A percentile compares a stretch with the other conserved stretches of the same genome.
Evolutionary conservation across 2,113 vertebrate genomes (phyloP).

Genomic region (Aplodontia rufa): DNA sequence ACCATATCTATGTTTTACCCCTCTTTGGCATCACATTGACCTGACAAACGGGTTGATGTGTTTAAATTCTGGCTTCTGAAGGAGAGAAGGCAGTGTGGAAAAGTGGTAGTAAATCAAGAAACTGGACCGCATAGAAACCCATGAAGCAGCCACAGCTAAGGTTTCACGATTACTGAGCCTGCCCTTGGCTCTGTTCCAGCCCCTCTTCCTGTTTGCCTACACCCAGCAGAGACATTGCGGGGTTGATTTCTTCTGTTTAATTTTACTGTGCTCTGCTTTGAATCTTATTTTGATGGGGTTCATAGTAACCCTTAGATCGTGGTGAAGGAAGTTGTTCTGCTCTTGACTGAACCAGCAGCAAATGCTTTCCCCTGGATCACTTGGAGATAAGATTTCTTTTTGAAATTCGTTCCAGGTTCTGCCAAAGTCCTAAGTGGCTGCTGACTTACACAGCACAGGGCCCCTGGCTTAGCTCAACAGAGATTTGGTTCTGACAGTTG

Average conservation of each 20-base stretch:
- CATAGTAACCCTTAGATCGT: neutral
- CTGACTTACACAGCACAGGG: neutral
- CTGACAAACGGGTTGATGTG: neutral
- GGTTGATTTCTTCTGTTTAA: neutral
- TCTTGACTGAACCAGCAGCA: neutral
- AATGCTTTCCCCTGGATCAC: neutral
- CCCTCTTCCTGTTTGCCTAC: neutral
- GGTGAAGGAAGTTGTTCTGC: neutral
- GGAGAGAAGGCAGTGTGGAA: neutral
- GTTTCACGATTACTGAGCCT: neutral
- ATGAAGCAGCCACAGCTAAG: neutral
- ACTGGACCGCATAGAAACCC: neutral
- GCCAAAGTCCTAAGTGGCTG: neutral
- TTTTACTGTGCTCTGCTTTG: neutral
- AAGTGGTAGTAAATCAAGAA: neutral
- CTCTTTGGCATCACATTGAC: neutral
- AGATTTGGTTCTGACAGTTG: neutral
- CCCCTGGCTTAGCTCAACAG: neutral
- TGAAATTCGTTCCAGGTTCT: slow-evolving; percentile 9
- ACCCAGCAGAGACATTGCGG: neutral
- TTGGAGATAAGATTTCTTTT: neutral
- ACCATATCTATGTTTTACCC: neutral
- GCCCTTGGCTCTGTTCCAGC: neutral
- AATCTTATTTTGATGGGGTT: slow-evolving; percentile 6
- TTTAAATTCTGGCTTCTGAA: neutral